Percentiles rank a stretch among this genome's conserved stretches.
Evolutionary conservation across 2,113 vertebrate genomes (phyloP).

Genomic region (Osmerus eperlanus): DNA sequence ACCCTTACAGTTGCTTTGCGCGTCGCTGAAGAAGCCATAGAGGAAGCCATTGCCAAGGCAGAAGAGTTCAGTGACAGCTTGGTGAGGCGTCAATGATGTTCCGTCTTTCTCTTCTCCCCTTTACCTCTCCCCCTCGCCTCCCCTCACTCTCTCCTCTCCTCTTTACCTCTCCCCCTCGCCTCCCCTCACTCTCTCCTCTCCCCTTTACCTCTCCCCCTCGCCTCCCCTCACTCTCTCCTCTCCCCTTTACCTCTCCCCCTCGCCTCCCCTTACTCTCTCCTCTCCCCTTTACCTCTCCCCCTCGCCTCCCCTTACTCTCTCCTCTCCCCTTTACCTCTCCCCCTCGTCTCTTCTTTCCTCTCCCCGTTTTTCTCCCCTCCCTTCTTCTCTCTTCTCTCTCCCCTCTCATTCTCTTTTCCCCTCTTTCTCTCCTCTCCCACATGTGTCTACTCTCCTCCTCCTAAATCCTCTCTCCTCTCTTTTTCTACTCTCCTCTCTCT

Average conservation of each 20-base stretch:
- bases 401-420: neutral
- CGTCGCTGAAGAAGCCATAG: constrained; percentile 95
- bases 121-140: neutral
- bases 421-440: neutral
- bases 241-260: neutral
- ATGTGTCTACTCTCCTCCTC: neutral
- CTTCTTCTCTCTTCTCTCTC: constrained; percentile 3
- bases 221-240: neutral
- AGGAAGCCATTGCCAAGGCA: constrained; percentile 93
- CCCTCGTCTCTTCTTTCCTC: neutral
- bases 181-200: neutral
- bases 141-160: neutral
- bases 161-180: neutral
- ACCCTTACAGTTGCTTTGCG: constrained; percentile 91
- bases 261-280: neutral
- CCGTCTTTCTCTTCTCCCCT: neutral
- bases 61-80: constrained; percentile 90
- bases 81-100: constrained; percentile 67
- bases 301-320: neutral
- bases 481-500: constrained; percentile 21
- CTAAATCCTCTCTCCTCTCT: neutral
- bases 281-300: neutral
- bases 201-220: neutral
- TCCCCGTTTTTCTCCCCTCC: neutral
- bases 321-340: neutral